Percentiles rank a stretch among this genome's conserved stretches.
Conservation (phyloP, 2,888 invertebrate genomes). For the Coremacera marginata region DNA sequence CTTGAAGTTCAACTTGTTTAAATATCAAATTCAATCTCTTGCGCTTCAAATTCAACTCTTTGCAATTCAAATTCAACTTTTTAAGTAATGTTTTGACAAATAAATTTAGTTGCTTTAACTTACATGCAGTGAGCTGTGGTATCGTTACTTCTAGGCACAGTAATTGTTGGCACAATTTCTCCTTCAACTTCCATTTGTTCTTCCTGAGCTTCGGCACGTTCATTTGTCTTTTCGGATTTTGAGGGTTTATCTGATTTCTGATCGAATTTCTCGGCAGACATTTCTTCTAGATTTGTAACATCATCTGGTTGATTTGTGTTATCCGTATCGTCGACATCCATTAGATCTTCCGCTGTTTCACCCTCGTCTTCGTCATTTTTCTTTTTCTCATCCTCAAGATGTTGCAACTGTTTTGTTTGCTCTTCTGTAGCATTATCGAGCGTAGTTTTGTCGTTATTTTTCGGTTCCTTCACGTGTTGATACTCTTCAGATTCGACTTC, state of each 20-base stretch:
- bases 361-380: slow-evolving; percentile 72
- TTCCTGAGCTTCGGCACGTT: slow-evolving; percentile 68
- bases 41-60: too few relatives aligned
- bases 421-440: slow-evolving; percentile 85
- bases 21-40: too few relatives aligned
- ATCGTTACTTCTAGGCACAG: slow-evolving; percentile 77
- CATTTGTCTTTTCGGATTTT: slow-evolving; percentile 69
- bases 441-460: slow-evolving; percentile 79
- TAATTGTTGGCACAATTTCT: slow-evolving; percentile 76
- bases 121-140: slow-evolving; percentile 83
- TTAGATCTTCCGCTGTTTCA: slow-evolving; percentile 67
- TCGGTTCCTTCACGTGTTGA: slow-evolving; percentile 87
- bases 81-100: too few relatives aligned
- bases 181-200: slow-evolving; percentile 79
- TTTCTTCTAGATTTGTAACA: slow-evolving; percentile 55
- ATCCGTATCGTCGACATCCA: slow-evolving; percentile 70
- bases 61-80: too few relatives aligned
- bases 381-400: slow-evolving; percentile 74
- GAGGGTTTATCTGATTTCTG: slow-evolving; percentile 65
- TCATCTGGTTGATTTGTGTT: slow-evolving; percentile 55
- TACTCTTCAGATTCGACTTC: slow-evolving; percentile 77
- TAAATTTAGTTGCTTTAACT: slow-evolving; percentile 49
- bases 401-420: slow-evolving; percentile 76
- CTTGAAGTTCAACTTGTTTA: too few relatives aligned
- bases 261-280: slow-evolving; percentile 71